phyloP scores from a whole-genome alignment of 2,888 invertebrate genomes.

The Leptinotarsa haldemani region DNA sequence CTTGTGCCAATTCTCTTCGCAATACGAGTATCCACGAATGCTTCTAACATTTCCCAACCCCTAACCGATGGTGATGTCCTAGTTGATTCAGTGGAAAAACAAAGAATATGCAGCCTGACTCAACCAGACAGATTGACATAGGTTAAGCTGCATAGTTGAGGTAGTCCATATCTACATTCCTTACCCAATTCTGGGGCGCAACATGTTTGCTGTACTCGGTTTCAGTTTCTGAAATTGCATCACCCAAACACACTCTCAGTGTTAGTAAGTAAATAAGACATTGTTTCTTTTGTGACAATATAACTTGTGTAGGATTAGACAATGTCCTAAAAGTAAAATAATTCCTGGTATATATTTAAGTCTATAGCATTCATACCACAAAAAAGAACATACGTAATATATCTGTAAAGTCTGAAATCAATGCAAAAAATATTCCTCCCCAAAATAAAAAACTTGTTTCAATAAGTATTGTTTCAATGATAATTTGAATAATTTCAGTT shows the following conservation, averaged over 20 bases:
- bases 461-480: too few species aligned
- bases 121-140: constrained; percentile 48
- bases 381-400: too few species aligned
- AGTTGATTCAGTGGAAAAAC: not conserved
- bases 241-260: not conserved
- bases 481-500: too few species aligned
- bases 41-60: not conserved
- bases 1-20: not conserved
- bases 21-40: not conserved
- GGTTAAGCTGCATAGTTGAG: constrained; percentile 48
- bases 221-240: constrained; percentile 21
- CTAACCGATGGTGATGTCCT: not conserved
- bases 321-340: too few species aligned
- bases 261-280: too few species aligned
- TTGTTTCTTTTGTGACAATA: too few species aligned
- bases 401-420: too few species aligned
- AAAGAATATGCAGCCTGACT: not conserved
- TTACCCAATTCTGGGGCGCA: constrained; percentile 44
- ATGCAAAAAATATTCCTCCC: too few species aligned
- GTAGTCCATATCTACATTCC: constrained; percentile 48
- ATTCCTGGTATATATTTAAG: too few species aligned
- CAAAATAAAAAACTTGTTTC: too few species aligned
- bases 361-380: too few species aligned
- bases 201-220: constrained; percentile 10
- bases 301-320: too few species aligned